Conservation (phyloP, 2,797 vertebrate genomes). For the Diceros bicornis region DNA sequence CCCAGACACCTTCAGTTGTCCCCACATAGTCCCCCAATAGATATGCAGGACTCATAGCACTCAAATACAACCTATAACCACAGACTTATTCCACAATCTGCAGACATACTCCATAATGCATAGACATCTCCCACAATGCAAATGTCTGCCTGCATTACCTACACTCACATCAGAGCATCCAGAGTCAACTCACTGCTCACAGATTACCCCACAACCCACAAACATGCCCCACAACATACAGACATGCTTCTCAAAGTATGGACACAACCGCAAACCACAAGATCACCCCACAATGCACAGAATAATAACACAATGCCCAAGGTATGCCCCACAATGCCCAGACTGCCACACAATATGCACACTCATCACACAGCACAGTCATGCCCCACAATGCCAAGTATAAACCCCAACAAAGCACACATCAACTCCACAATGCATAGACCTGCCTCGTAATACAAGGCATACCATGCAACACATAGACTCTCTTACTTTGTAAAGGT, state of each 20-base stretch:
- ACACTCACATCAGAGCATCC: background rate
- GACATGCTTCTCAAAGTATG: background rate
- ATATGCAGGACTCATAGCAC: background rate
- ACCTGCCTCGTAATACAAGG: background rate
- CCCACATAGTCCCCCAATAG: background rate
- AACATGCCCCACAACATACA: background rate
- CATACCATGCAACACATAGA: background rate
- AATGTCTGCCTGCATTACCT: background rate
- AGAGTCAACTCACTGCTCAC: background rate
- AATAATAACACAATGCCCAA: background rate
- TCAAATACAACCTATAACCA: background rate
- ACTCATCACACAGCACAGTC: background rate
- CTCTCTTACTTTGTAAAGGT: background rate
- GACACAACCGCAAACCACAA: background rate
- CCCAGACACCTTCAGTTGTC: background rate
- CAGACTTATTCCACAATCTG: background rate
- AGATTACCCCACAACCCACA: background rate
- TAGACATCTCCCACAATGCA: background rate
- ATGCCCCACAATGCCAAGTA: background rate
- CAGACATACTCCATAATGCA: background rate
- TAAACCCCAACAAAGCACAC: background rate
- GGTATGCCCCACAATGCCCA: background rate
- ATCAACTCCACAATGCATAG: background rate
- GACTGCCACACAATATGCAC: background rate
- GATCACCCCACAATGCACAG: background rate